Conservation (phyloP, 1,140 invertebrate genomes). For the Popillia japonica region DNA sequence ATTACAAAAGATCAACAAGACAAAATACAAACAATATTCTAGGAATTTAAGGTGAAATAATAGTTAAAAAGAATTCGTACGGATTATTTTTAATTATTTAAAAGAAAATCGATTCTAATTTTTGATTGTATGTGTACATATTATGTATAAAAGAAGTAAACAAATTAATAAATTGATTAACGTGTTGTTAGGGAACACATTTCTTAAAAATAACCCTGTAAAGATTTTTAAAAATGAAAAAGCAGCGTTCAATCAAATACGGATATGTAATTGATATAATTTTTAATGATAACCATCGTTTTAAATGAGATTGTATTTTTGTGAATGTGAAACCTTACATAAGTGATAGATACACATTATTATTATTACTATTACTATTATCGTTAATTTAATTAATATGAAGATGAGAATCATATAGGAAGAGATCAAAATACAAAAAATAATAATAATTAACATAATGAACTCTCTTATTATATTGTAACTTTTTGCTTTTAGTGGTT, state of each 20-base stretch:
- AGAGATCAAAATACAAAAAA: constrained; percentile 9
- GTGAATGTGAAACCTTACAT: constrained; percentile 53
- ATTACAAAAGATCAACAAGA: neutral
- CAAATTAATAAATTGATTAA: neutral
- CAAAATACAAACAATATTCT: no score
- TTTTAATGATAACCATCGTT: constrained; percentile 7
- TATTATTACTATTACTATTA: neutral
- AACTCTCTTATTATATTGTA: neutral
- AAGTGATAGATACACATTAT: constrained; percentile 48
- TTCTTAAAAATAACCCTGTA: constrained; percentile 44
- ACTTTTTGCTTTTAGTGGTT: constrained; percentile 54
- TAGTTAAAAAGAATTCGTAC: neutral
- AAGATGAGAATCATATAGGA: neutral
- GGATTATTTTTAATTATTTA: neutral
- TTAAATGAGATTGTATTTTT: constrained; percentile 53
- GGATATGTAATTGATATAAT: neutral
- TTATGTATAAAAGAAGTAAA: neutral
- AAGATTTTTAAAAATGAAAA: constrained; percentile 44
- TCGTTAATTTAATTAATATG: neutral
- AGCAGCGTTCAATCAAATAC: constrained; percentile 49
- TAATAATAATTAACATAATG: constrained; percentile 2
- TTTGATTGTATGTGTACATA: constrained; percentile 6
- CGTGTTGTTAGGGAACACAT: constrained; percentile 37
- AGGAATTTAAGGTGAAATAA: neutral
- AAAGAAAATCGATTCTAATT: neutral